These are phyloP conservation scores for Blomia tropicalis DNA, from an alignment of 2,888 invertebrate species.

Conservation along the genomic window DNA sequence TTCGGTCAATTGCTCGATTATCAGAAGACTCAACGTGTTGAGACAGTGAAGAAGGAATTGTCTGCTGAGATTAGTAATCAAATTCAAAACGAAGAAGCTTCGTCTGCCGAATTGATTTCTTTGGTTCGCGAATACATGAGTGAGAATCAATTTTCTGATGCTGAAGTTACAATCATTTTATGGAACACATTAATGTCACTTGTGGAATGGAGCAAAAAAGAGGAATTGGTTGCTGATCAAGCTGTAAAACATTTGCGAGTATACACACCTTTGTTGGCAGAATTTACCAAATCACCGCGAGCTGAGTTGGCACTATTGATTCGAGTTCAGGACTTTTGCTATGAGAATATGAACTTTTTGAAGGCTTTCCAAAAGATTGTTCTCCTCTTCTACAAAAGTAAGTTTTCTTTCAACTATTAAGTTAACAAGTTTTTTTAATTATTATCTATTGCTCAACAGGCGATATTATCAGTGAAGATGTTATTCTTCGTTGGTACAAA, in stretches of 20 bases:
- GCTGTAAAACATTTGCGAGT: slow-evolving; percentile 48
- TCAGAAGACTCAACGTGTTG: slow-evolving; percentile 45
- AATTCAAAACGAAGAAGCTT: slow-evolving; percentile 62
- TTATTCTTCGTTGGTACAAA: slow-evolving; percentile 88
- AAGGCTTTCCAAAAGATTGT: slow-evolving; percentile 94
- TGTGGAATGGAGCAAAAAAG: slow-evolving; percentile 97
- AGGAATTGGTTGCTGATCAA: slow-evolving; percentile 86
- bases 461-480: slow-evolving; percentile 84
- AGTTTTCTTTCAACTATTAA: slow-evolving; percentile 26
- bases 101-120: slow-evolving; percentile 53
- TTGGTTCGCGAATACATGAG: slow-evolving; percentile 70
- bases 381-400: slow-evolving; percentile 84
- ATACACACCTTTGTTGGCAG: slow-evolving; percentile 67
- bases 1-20: slow-evolving; percentile 54
- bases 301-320: slow-evolving; percentile 73
- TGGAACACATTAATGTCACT: slow-evolving; percentile 89
- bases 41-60: slow-evolving; percentile 62
- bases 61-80: slow-evolving; percentile 60
- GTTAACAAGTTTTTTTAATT: slow-evolving; percentile 24
- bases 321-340: slow-evolving; percentile 92
- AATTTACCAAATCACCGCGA: slow-evolving; percentile 66
- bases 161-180: slow-evolving; percentile 71
- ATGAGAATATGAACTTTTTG: slow-evolving; percentile 98
- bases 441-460: slow-evolving; percentile 40
- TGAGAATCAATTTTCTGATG: slow-evolving; percentile 68